Evolutionary conservation across 2,888 invertebrate genomes (phyloP).

Genomic region (Drosophila formosana): DNA sequence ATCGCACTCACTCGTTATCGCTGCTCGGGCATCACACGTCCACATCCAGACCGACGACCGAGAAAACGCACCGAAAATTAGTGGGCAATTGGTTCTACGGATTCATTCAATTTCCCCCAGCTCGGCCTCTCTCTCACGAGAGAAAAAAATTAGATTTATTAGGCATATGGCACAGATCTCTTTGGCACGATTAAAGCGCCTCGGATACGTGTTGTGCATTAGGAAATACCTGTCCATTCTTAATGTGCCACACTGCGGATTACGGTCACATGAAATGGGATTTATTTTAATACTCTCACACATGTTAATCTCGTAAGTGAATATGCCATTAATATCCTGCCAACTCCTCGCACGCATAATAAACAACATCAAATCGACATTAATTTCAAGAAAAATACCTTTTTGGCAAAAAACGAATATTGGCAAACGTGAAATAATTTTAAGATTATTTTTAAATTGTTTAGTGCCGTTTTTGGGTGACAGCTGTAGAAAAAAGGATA

Average conservation of each 20-base stretch:
- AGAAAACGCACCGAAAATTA: constrained; percentile 76
- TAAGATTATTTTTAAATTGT: too few species aligned
- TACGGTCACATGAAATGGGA: constrained; percentile 56
- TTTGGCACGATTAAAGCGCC: constrained; percentile 54
- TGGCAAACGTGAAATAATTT: neutral
- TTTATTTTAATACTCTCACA: constrained; percentile 58
- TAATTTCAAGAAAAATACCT: constrained; percentile 19
- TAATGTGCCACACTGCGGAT: constrained; percentile 24
- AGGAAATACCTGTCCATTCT: constrained; percentile 42
- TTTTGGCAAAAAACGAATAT: too few species aligned
- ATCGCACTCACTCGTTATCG: constrained; percentile 41
- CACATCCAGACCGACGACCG: constrained; percentile 37
- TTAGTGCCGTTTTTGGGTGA: too few species aligned
- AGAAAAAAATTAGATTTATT: constrained; percentile 70
- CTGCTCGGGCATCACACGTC: constrained; percentile 63
- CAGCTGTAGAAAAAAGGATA: too few species aligned
- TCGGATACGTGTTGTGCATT: constrained; percentile 68
- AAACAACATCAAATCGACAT: constrained; percentile 34
- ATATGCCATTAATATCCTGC: constrained; percentile 48
- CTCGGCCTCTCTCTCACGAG: neutral
- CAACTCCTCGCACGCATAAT: constrained; percentile 12
- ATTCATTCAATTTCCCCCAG: neutral
- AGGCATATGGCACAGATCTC: constrained; percentile 73
- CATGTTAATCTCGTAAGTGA: constrained; percentile 56
- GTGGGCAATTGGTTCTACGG: constrained; percentile 64